Percentiles rank a stretch among this genome's conserved stretches.
Conservation (phyloP, 2,797 vertebrate species). For the Eulemur albifrons region DNA sequence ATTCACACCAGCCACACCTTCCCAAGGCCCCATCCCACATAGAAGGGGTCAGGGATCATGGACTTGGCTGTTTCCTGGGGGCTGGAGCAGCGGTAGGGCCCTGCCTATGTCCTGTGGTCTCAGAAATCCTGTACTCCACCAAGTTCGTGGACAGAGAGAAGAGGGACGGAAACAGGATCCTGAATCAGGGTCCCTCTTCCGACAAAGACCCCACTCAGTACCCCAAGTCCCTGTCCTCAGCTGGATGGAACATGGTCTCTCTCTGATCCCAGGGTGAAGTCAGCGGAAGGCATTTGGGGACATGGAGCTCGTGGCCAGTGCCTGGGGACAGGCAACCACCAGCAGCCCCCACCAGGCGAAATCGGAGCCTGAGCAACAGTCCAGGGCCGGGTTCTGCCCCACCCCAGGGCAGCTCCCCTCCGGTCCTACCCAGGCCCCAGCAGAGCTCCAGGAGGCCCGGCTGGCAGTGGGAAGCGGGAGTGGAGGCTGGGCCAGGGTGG, state of each 20-base stretch:
- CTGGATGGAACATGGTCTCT: background rate
- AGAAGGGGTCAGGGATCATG: fast-evolving
- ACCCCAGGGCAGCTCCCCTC: background rate
- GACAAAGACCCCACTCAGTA: background rate
- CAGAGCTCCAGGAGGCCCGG: background rate
- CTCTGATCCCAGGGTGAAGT: slow-evolving; percentile 3
- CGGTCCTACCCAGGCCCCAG: background rate
- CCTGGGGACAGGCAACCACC: background rate
- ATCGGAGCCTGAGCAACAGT: background rate
- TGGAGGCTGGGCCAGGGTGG: background rate
- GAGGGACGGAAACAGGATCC: background rate
- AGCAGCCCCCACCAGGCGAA: slow-evolving; percentile 39
- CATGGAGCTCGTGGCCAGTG: slow-evolving; percentile 7
- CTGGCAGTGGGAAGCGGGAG: background rate
- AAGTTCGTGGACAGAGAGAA: background rate
- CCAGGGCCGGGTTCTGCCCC: background rate
- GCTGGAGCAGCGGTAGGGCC: background rate
- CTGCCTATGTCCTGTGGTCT: background rate
- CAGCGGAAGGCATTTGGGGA: slow-evolving; percentile 52
- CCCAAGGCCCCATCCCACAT: background rate
- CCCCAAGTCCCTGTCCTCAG: background rate
- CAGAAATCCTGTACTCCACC: background rate
- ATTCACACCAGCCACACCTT: background rate
- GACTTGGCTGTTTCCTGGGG: background rate
- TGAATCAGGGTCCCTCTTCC: background rate